Conservation (phyloP, 92 coral and sea anemone genomes). For the Epizoanthus illoricatus region DNA sequence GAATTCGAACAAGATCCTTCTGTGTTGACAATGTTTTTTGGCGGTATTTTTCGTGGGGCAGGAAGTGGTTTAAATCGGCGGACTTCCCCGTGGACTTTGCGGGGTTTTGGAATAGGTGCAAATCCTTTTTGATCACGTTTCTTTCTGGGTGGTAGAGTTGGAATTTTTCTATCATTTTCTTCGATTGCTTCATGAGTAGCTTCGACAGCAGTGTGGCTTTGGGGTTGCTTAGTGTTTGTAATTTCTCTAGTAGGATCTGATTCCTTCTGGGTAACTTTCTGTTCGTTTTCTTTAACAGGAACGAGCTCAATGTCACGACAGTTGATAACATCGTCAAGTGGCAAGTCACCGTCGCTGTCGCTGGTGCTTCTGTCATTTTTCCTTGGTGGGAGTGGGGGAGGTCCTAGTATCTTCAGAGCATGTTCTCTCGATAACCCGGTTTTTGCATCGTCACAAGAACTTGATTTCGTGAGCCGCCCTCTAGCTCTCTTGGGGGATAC, state of each 20-base stretch:
- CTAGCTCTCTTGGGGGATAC: conserved; percentile 10
- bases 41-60: conserved; percentile 25
- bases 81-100: conserved; percentile 2
- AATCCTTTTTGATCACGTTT: conserved; percentile 3
- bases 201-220: background rate
- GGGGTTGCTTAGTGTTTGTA: background rate
- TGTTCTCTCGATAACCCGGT: background rate
- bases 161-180: background rate
- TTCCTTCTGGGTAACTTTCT: background rate
- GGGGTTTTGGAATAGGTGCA: conserved; percentile 19
- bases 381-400: conserved; percentile 40
- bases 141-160: conserved; percentile 25
- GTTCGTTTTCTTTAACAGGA: background rate
- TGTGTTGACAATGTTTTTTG: background rate
- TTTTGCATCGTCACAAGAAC: conserved; percentile 8
- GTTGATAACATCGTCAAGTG: background rate
- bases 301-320: background rate
- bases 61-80: conserved; percentile 32
- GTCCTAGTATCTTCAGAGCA: conserved; percentile 8
- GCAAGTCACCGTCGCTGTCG: conserved; percentile 17
- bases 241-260: background rate
- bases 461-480: background rate
- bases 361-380: conserved; percentile 3
- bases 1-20: background rate
- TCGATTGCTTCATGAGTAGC: background rate